phyloP scores from a whole-genome alignment of 53 echinoderm and acorn worm species.

The Pentamera pediparva region DNA sequence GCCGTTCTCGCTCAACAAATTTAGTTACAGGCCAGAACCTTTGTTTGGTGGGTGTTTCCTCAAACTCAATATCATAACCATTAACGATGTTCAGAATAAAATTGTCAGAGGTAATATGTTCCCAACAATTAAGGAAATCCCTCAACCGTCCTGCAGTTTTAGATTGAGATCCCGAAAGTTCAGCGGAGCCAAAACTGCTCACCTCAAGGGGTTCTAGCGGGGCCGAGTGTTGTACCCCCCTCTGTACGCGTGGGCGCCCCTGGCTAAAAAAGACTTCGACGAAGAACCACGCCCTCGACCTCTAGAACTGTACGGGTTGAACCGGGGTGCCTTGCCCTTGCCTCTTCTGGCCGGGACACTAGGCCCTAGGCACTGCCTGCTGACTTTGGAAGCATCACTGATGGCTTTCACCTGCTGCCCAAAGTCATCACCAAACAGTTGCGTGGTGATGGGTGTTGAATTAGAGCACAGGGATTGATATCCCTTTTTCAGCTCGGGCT shows the following conservation, averaged over 20 bases:
- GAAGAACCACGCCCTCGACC: background rate
- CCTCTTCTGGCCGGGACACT: background rate
- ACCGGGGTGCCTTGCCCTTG: background rate
- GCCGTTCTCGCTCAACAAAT: background rate
- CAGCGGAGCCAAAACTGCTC: too few relatives aligned
- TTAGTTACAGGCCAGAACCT: too few relatives aligned
- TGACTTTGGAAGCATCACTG: background rate
- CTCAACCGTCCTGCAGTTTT: background rate
- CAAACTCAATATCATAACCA: constrained; percentile 26
- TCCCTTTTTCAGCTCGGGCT: background rate
- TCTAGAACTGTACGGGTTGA: background rate
- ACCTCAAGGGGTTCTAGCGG: background rate
- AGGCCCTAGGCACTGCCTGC: constrained; percentile 2
- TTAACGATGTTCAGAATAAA: background rate
- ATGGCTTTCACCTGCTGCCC: background rate
- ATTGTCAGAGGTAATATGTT: background rate
- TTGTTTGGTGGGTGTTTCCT: too few relatives aligned
- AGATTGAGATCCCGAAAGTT: too few relatives aligned
- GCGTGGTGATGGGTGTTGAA: background rate
- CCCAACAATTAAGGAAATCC: background rate
- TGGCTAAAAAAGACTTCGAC: constrained; percentile 13
- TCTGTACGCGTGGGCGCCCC: background rate
- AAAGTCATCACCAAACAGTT: constrained; percentile 5
- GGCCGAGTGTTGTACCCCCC: background rate
- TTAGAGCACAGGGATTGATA: constrained; percentile 1